A percentile compares a stretch with the other conserved stretches of the same genome.
Evolutionary conservation across 2,797 vertebrate species (phyloP).

Genomic region (Myotis vivesi): DNA sequence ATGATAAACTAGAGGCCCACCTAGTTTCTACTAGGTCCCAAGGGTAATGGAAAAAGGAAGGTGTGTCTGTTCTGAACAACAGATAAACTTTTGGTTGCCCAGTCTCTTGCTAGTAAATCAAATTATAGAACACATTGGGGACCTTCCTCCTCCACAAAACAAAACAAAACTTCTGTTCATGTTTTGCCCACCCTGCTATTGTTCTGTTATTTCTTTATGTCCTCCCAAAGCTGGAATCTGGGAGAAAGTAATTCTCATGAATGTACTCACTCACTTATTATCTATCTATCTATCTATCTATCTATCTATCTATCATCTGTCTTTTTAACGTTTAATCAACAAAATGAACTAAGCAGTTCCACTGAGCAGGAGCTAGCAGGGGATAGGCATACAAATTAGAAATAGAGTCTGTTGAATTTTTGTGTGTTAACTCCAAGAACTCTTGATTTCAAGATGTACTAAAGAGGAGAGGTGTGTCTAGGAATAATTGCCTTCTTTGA

Average conservation of each 20-base stretch:
- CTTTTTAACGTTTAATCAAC: constrained; percentile 68
- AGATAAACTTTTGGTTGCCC: constrained; percentile 4
- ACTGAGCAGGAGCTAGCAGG: constrained; percentile 63
- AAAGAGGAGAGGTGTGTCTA: constrained; percentile 47
- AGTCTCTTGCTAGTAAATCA: constrained; percentile 28
- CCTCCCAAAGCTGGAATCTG: not conserved
- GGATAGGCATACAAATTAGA: constrained; percentile 74
- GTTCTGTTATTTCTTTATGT: constrained; percentile 49
- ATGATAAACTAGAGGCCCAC: not conserved
- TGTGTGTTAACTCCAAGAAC: constrained; percentile 59
- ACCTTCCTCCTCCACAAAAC: not conserved
- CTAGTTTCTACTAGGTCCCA: not conserved
- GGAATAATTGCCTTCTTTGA: constrained; percentile 64
- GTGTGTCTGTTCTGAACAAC: not conserved
- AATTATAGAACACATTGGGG: not conserved
- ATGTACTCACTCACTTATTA: not conserved
- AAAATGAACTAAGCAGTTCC: constrained; percentile 72
- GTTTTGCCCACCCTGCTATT: not conserved
- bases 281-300: constrained; percentile 22
- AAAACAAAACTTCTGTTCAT: constrained; percentile 2
- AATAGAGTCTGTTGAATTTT: constrained; percentile 66
- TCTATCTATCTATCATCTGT: not conserved
- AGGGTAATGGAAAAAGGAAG: not conserved
- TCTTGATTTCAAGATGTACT: constrained; percentile 74
- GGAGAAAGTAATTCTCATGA: constrained; percentile 46